Percentiles rank a stretch among this genome's conserved stretches.
These are phyloP conservation scores for Brachyistius frenatus DNA, from an alignment of 2,113 vertebrate genomes.

Conservation along the genomic window DNA sequence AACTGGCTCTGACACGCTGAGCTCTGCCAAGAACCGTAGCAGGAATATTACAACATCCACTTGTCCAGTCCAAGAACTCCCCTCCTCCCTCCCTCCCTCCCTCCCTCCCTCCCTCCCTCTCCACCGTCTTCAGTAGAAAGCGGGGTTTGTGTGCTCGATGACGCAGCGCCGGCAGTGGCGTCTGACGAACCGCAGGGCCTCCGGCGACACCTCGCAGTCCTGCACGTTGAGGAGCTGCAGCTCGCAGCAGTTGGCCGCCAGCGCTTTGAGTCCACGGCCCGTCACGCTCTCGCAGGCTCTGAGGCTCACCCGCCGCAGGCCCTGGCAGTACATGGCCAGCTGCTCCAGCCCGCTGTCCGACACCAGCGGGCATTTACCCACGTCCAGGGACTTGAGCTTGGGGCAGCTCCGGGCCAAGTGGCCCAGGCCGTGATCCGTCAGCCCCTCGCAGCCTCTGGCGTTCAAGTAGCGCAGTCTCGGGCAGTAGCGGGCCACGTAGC, in stretches of 20 bases:
- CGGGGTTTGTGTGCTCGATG: conserved; percentile 98
- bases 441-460: conserved; percentile 95
- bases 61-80: conserved; percentile 50
- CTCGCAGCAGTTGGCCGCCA: conserved; percentile 96
- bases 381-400: conserved; percentile 94
- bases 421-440: conserved; percentile 96
- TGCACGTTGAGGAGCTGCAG: conserved; percentile 97
- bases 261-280: conserved; percentile 91
- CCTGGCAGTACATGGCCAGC: conserved; percentile 94
- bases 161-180: conserved; percentile 95
- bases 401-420: conserved; percentile 96
- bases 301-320: conserved; percentile 93
- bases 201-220: conserved; percentile 96
- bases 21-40: conserved; percentile 49
- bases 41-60: conserved; percentile 73
- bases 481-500: conserved; percentile 97
- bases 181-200: conserved; percentile 93
- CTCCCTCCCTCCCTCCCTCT: too few relatives aligned
- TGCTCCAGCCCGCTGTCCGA: conserved; percentile 93
- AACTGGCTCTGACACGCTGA: conserved; percentile 47
- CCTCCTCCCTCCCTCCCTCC: background rate
- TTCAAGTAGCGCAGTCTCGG: conserved; percentile 97
- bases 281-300: conserved; percentile 96
- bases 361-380: conserved; percentile 96
- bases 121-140: conserved; percentile 90